Percentiles rank a stretch among this genome's conserved stretches.
These are phyloP conservation scores for Gambelia wislizenii DNA, from an alignment of 2,797 vertebrate species.

Conservation along the genomic window DNA sequence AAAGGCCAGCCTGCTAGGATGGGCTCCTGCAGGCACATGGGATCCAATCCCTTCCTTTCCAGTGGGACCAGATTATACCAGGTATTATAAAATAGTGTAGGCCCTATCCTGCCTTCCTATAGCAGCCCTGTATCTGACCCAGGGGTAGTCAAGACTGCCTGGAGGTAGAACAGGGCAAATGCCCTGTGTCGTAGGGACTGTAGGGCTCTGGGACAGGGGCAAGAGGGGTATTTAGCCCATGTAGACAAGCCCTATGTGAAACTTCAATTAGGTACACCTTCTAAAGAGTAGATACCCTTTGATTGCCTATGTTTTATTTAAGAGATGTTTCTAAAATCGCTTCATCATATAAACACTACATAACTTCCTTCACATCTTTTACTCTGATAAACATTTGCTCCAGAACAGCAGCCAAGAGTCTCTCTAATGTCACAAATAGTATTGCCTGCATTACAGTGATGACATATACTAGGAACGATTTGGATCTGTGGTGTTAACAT, in stretches of 20 bases:
- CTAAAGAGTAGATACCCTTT: neutral
- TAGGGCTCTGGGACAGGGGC: no score
- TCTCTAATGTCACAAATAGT: conserved; percentile 14
- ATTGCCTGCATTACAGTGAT: neutral
- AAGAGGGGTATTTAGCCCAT: no score
- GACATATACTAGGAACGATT: neutral
- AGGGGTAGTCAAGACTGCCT: no score
- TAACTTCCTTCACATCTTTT: conserved; percentile 33
- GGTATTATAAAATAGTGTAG: no score
- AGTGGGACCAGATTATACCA: no score
- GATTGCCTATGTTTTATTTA: conserved; percentile 11
- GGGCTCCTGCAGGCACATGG: no score
- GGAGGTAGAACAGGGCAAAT: no score
- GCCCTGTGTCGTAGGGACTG: no score
- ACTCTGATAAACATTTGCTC: conserved; percentile 19
- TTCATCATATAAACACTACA: neutral
- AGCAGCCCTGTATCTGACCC: no score
- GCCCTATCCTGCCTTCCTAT: no score
- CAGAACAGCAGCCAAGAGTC: conserved; percentile 12
- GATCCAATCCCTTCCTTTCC: no score
- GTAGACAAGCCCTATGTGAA: neutral
- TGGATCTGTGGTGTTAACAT: conserved; percentile 13
- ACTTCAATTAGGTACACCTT: conserved; percentile 1
- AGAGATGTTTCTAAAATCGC: conserved; percentile 10
- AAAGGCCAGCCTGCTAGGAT: no score